Evolutionary conservation across 2,113 vertebrate species (phyloP), one percentile per base, ranked within the genome.

Genomic region (Anoplopoma fimbria): DNA sequence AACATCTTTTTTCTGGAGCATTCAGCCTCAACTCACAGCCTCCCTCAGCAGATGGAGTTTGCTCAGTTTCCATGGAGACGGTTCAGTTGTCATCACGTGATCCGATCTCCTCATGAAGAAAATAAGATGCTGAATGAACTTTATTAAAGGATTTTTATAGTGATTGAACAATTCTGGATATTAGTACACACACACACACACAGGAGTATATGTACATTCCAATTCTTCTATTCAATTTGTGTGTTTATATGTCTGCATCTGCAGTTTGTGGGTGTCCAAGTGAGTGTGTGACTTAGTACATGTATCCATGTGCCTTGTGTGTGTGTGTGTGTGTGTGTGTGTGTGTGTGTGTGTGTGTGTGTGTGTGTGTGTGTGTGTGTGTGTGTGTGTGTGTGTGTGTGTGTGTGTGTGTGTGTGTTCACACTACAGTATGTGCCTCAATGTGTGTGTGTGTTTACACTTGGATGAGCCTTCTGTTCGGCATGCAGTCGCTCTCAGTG

Each of bases 381-480:
- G 86, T 73, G 61, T 60, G 51, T 51, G 58, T 75, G 23, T 21
- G 21, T 58, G 27, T 63, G 75, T 69, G 76, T 58, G 57, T 47
- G 63, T 75, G 45, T 42, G 31, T 58, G 62, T 51, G 79, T 61
- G 76, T 58, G 69, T 65, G 77, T 79, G 60, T 68, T 71, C 69
- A 53, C 63, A 49, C 62, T 65, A 47, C 65, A 49, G 17, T 57
- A 15, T 64, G 77, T 79, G 64, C 68, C 55, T 65, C 25, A 15
- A 34, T 57, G 55, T 57, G 73, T 82, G 73, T 72, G 88, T 74
- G 85, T 86, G 87, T 93, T 94, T 88, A 92, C 93, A 94, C 89
- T 93, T 92, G 93, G 90, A 85, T 94, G 91, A 93, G 89, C 92
- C 93, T 94, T 94, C 92, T 93, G 90, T 93, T 93, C 83, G 29